These are phyloP conservation scores for Protonibea diacanthus DNA, from an alignment of 2,797 vertebrate genomes.

Conservation along the genomic window DNA sequence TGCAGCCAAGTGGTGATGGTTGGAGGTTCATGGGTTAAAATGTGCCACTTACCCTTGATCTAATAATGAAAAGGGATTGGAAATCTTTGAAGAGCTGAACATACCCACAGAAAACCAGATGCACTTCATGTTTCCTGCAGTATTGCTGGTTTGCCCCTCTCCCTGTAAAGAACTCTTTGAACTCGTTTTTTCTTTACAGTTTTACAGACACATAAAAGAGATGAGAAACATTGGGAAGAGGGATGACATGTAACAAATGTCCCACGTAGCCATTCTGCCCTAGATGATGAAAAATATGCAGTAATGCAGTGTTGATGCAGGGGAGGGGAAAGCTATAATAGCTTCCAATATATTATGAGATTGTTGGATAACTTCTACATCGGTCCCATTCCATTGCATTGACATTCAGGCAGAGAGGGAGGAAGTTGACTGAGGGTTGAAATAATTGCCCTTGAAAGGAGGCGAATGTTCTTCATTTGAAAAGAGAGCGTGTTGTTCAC, in stretches of 20 bases:
- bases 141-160: slow-evolving; percentile 34
- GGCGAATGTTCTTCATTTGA: slow-evolving; percentile 75
- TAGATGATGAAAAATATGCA: slow-evolving; percentile 27
- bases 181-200: slow-evolving; percentile 22
- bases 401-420: slow-evolving; percentile 56
- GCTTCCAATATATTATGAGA: slow-evolving; percentile 24
- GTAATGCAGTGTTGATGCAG: slow-evolving; percentile 26
- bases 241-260: slow-evolving; percentile 23
- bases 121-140: slow-evolving; percentile 18
- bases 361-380: slow-evolving; percentile 49
- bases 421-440: slow-evolving; percentile 75
- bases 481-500: slow-evolving; percentile 67
- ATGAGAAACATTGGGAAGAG: slow-evolving; percentile 13
- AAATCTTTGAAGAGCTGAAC: slow-evolving; percentile 21
- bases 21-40: slow-evolving; percentile 13
- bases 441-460: slow-evolving; percentile 82
- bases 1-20: background rate
- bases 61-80: slow-evolving; percentile 5
- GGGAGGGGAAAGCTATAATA: background rate
- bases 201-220: slow-evolving; percentile 36
- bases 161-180: slow-evolving; percentile 34
- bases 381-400: slow-evolving; percentile 46
- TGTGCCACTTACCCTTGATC: slow-evolving; percentile 24
- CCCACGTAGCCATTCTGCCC: slow-evolving; percentile 14
- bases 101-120: background rate